Evolutionary conservation across 2,888 invertebrate species (phyloP), one percentile per base, ranked within the genome.

Genomic region (Allophyes oxyacanthae): DNA sequence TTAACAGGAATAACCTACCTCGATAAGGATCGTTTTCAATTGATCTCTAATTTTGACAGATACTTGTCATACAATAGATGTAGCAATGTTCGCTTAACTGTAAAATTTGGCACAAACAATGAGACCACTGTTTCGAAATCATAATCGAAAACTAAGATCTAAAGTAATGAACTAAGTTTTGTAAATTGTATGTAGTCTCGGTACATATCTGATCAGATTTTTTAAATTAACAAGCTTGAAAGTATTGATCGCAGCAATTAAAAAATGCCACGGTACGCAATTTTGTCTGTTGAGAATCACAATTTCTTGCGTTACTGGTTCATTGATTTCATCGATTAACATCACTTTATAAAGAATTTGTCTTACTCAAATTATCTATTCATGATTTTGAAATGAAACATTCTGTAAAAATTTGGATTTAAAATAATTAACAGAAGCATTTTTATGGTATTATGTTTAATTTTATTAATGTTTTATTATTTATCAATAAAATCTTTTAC

Each of bases 31-130:
- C 73, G 9, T 45, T 61, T 60, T 36, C 55, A 62, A 64, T 66
- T 64, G 53, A 30, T 54, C 25, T 53, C 20, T 65, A 70, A 72
- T 69, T 80, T 73, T 79, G 84, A 83, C 81, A 78, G 81, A 73
- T 78, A 72, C 66, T 76, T 72, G 72, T 74, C 70, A 68, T 60
- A 74, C 60, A 67, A 62, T 60, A 54, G 58, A 66, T 63, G 60
- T 63, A 64, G 60, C 64, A 64, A 64, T 71, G 68, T 55, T 68
- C 52, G 69, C 67, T 61, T 75, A 73, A 75, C 69, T 74, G 73
- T 84, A 79, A 59, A 54, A 53, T 74, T 79, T 74, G 46, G 60
- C 74, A 53, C 64, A 77, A 77, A 86, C 84, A 86, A 84, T 83
- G 44, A 46, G 61, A 74, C 57, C 74, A 72, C 74, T 80, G 72